Percentiles rank a stretch among this genome's conserved stretches.
Conservation (phyloP, 1,140 invertebrate genomes). For the Pseudomyrmex concolor region DNA sequence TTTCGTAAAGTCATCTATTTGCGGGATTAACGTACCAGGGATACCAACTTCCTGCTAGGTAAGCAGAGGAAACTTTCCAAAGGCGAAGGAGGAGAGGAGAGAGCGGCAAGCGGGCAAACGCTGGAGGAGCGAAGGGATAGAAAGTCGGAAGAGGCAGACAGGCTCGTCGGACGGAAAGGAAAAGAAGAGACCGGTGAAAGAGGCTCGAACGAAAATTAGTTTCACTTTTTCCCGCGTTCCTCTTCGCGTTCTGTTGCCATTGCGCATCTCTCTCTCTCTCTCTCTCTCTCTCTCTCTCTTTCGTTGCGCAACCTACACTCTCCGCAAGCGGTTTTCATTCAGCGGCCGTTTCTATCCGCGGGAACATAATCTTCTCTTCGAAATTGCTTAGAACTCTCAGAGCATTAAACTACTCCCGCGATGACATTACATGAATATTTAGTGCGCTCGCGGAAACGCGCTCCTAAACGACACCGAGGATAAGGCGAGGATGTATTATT, state of each 20-base stretch:
- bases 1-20: slow-evolving; percentile 76
- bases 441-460: slow-evolving; percentile 35
- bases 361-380: slow-evolving; percentile 72
- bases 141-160: slow-evolving; percentile 13
- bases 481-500: slow-evolving; percentile 38
- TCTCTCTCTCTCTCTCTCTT: neutral
- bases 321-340: slow-evolving; percentile 51
- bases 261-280: neutral
- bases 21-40: slow-evolving; percentile 73
- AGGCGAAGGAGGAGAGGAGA: slow-evolving; percentile 8
- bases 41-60: slow-evolving; percentile 73
- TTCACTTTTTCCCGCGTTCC: slow-evolving; percentile 68
- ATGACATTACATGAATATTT: slow-evolving; percentile 71
- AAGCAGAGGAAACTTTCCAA: slow-evolving; percentile 73
- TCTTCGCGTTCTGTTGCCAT: slow-evolving; percentile 2
- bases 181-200: slow-evolving; percentile 54
- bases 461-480: slow-evolving; percentile 35
- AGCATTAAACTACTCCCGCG: slow-evolving; percentile 17
- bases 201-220: slow-evolving; percentile 74
- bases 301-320: slow-evolving; percentile 5
- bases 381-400: slow-evolving; percentile 70
- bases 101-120: slow-evolving; percentile 4
- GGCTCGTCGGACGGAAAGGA: slow-evolving; percentile 12
- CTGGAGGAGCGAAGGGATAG: neutral
- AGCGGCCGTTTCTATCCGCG: slow-evolving; percentile 59